phyloP scores from a whole-genome alignment of 2,888 invertebrate species.

The Heliconius ethilla region DNA sequence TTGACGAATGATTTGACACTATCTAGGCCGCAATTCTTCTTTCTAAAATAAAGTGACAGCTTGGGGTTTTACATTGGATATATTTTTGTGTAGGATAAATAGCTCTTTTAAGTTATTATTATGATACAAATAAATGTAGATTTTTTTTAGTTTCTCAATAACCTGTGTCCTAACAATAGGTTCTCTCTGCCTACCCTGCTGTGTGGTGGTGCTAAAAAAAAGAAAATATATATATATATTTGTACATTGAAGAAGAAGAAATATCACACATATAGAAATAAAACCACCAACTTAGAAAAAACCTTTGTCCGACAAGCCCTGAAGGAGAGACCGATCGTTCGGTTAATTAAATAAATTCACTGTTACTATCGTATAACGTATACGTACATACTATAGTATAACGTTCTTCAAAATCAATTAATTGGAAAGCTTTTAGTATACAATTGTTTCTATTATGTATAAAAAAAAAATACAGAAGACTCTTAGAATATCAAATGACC shows the following conservation, averaged over 20 bases:
- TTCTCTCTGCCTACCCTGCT: too few relatives aligned
- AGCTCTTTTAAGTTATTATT: background rate
- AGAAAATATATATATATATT: too few relatives aligned
- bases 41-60: background rate
- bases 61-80: background rate
- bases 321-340: background rate
- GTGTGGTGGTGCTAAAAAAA: too few relatives aligned
- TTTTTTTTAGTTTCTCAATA: too few relatives aligned
- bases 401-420: background rate
- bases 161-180: too few relatives aligned
- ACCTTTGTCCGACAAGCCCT: background rate
- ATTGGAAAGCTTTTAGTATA: conserved; percentile 3
- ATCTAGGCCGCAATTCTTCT: conserved; percentile 3
- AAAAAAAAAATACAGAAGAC: background rate
- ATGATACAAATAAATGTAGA: too few relatives aligned
- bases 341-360: background rate
- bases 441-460: conserved; percentile 1
- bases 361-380: background rate
- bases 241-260: too few relatives aligned
- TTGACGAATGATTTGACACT: conserved; percentile 12
- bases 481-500: background rate
- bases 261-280: background rate
- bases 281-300: background rate
- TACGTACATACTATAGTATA: background rate
- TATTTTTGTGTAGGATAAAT: background rate